Evolutionary conservation across 2,888 invertebrate species (phyloP), one percentile per base, ranked within the genome.

Genomic region (Lymantria dispar): DNA sequence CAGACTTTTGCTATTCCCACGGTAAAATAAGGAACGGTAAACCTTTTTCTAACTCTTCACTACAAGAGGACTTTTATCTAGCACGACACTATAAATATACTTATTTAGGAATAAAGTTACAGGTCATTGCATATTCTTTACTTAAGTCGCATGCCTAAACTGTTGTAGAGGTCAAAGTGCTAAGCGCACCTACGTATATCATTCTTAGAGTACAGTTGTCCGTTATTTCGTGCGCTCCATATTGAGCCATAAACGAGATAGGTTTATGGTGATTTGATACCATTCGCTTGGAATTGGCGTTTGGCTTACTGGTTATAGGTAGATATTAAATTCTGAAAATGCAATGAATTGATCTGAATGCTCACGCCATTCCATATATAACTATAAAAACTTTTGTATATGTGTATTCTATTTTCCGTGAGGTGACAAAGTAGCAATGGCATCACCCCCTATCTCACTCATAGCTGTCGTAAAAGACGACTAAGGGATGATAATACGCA

Each of bases 181-280:
- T 76, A 3, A 12, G 55, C 75, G 38, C n/a, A 70, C 67, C 72
- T 73, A 71, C 70, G 72, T 75, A 71, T 74, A 78, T 82, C 80
- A 78, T 78, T 79, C 74, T 72, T 72, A 74, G 65, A 62, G 57
- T 73, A 73, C 72, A 70, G 70, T 71, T 69, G 71, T 66, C 83
- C 83, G 83, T 83, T 83, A 83, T 68, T 70, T 78, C 78, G 80
- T 78, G 82, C 78, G 74, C 79, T 81, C 85, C 84, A 83, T 85
- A 85, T 85, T 77, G 74, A 81, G 82, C 70, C 60, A 72, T 53
- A 53, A 53, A 46, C 14, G 43, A 53, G 52, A 49, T 85, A 80
- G 78, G 74, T 87, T 90, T 91, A 90, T 90, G 88, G 85, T 89
- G 90, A 91, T 89, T 88, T 82, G 88, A 87, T 89, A 85, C 83